Evolutionary conservation across 2,113 vertebrate genomes (phyloP).

Genomic region (Platichthys flesus): DNA sequence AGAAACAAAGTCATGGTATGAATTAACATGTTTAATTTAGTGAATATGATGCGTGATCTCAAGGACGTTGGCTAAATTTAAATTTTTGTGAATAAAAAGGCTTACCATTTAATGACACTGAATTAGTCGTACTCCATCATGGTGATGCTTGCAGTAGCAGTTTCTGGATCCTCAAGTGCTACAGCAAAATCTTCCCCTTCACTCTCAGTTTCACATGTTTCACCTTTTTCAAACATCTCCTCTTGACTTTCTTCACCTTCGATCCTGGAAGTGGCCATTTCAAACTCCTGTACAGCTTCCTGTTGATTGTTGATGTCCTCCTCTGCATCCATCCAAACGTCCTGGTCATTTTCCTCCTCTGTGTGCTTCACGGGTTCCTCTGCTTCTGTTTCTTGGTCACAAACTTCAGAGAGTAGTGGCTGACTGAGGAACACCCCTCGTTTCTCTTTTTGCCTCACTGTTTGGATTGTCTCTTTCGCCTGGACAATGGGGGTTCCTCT

Average conservation of each 20-base stretch:
- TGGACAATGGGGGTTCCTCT: constrained; percentile 19
- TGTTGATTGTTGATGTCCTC: constrained; percentile 53
- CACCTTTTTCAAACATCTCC: not conserved
- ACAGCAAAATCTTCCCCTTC: constrained; percentile 64
- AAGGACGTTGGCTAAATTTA: not conserved
- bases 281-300: not conserved
- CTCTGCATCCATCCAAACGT: constrained; percentile 79
- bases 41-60: not conserved
- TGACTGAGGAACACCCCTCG: constrained; percentile 3
- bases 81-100: not conserved
- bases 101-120: constrained; percentile 27
- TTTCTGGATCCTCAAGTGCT: constrained; percentile 55
- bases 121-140: constrained; percentile 36
- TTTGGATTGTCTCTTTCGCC: constrained; percentile 26
- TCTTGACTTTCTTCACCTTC: constrained; percentile 19
- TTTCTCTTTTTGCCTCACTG: constrained; percentile 18
- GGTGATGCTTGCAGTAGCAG: not conserved
- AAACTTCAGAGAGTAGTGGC: constrained; percentile 9
- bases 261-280: not conserved
- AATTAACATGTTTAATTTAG: not conserved
- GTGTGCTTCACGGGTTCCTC: constrained; percentile 7
- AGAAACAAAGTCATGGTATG: not conserved
- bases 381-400: constrained; percentile 12
- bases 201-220: constrained; percentile 39
- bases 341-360: constrained; percentile 69